Evolutionary conservation across 2,888 invertebrate species (phyloP), one percentile per base, ranked within the genome.

Genomic region (Isoperla grammatica): DNA sequence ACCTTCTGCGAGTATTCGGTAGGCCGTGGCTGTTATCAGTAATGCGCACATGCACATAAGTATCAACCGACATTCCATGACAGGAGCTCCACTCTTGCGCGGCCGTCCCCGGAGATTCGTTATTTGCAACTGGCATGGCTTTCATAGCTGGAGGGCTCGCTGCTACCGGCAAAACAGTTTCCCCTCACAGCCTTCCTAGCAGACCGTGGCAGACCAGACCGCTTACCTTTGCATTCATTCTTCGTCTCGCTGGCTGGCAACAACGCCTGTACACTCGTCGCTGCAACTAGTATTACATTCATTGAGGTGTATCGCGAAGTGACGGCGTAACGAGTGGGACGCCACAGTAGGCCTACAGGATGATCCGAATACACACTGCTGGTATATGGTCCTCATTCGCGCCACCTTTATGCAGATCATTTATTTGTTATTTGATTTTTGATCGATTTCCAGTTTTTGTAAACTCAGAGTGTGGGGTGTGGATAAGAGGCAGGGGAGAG

Each of bases 81-180:
- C 35, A 22, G 55, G 17, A 43, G 55, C 55, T 55, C 40, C 29
- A n/a, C 43, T 29, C 19, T 42, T 20, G 17, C 22, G 6, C 49
- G 49, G 13, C 12, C 19, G 23, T 42, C 29, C 29, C 29, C 29
- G 29, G 29, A 29, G 29, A 29, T 6, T 29, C 29, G 29, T 29
- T 29, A 29, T 29, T 29, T 29, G 29, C 29, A 29, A 29, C 29
- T 29, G 29, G 29, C 56, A 40, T 48, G 48, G 22, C 5, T 29
- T 8, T 49, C 49, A 49, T 13, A n/a, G 12, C 35, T 2, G 35
- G 48, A 50, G 48, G 11, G 40, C 37, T 12, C 50, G 43, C 15
- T 12, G 58, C 58, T 58, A 58, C 58, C 58, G 58, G 58, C 57
- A 35, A 54, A 53, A 53, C 29, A 53, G 49, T 12, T 13, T 19